Base-by-base conservation (phyloP, 2,797 vertebrate genomes). In the Propithecus deckenii region DNA sequence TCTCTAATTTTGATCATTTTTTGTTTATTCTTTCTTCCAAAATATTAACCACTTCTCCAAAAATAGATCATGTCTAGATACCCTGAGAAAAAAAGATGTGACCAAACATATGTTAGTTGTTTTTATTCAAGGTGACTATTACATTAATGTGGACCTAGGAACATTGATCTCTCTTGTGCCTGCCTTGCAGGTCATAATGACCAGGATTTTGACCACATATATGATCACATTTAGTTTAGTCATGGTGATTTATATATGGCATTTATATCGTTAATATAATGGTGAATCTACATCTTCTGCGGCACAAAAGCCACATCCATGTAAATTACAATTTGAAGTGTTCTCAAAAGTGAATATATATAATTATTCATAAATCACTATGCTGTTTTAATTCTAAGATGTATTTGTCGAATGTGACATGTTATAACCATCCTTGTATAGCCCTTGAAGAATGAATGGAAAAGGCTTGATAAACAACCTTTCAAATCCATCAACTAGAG, bases 1-100 rank as follows among this genome's bases (percentile, higher is more conserved):
- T 80, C 48, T 79, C 28, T 52, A 85, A 85, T 72, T 74, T 69
- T 78, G 43, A 8, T 81, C 4, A 87, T 67, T 79, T 69, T 92
- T 9, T 89, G 38, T 84, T 93, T 72, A 96, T 81, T 93, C 35
- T 23, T 67, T 96, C 86, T 91, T 94, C 46, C 6, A 95, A 94
- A 43, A 59, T 95, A 94, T 52, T 87, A 87, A 25, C n/a, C 10
- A 46, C 46, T 57, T 95, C 22, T 75, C 50, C 38, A 43, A 85
- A 95, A 85, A n/a, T 5, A 92, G 43, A 81, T 25, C 75, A 89
- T 52, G 18, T 55, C 18, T 86, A 76, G 17, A 71, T 85, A 88
- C 28, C 7, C 4, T 63, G 43, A 92, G 20, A 92, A 92, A 83
- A 59, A 97, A 48, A 22, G 25, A 84, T 22, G 7, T n/a, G 2